A percentile compares a stretch with the other conserved stretches of the same genome.
Conservation (phyloP, 2,113 vertebrate genomes). For the Gopherus evgoodei region DNA sequence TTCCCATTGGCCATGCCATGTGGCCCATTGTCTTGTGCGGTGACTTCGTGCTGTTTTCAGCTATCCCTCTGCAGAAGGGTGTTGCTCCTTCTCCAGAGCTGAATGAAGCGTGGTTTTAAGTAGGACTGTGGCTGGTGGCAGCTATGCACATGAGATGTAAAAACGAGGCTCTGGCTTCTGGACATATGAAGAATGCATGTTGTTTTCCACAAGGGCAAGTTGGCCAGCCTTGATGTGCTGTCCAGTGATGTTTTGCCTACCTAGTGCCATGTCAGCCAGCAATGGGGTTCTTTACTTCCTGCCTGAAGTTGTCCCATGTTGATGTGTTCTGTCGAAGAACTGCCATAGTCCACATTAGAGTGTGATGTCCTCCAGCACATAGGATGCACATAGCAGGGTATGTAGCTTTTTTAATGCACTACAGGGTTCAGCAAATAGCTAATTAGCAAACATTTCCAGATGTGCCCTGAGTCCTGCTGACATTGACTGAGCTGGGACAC, state of each 20-base stretch:
- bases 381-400: neutral
- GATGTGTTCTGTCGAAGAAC: neutral
- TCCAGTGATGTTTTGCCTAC: neutral
- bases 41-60: neutral
- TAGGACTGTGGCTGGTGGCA: neutral
- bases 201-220: neutral
- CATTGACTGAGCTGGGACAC: no score
- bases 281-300: neutral
- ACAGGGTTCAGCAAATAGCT: no score
- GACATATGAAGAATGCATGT: neutral
- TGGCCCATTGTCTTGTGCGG: neutral
- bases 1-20: no score
- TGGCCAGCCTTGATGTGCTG: neutral
- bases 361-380: neutral
- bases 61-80: neutral
- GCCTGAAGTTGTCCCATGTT: neutral
- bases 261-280: neutral
- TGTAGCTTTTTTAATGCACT: no score
- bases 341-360: accelerated
- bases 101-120: neutral
- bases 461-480: no score
- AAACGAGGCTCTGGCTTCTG: neutral
- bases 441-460: no score
- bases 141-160: neutral
- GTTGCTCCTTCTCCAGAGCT: neutral